Base-by-base conservation (phyloP, 2,797 vertebrate genomes). In the Galagoides demidoff region DNA sequence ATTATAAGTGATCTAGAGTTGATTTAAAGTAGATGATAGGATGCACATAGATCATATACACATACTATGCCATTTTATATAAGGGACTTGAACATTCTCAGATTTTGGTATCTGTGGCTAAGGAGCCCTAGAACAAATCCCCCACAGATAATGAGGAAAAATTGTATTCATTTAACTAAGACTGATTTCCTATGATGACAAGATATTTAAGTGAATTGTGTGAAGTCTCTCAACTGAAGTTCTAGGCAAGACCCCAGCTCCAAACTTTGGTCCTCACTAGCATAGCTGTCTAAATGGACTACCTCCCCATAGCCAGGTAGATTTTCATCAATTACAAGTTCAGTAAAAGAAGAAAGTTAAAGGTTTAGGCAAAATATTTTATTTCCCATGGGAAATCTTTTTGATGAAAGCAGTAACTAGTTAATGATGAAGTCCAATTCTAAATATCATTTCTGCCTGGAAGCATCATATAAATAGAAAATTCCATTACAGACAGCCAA, bases 391-490 rank as follows among this genome's bases (percentile, higher is more conserved):
- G 78, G 79, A 90, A 96, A 95, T 94, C 79, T 92, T 66, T 76
- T 86, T 61, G 14, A 61, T 84, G 76, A 93, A 90, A 95, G 66
- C 59, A 90, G 79, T 89, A 92, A 61, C 83, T 74, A 8, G 23
- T 57, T 85, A 59, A 83, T 57, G 43, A 86, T 86, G 96, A 96
- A 97, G 22, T 78, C 29, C 34, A 55, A 57, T 25, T 89, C 74
- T 81, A 95, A 95, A 90, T 88, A 77, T 82, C 92, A 91, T 7
- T 76, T 85, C 70, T 94, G 63, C 77, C 82, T 85, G 39, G 74
- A 94, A 97, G 92, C 71, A 84, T 85, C 37, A 37, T 57, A 87
- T 55, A 95, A 86, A 94, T 57, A 85, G 61, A 94, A 86, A 94
- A 86, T 87, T 85, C 78, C 78, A 86, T 91, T 95, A 87, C 16